Evolutionary conservation across 2,888 invertebrate species (phyloP).

Genomic region (Barypeithes pellucidus): DNA sequence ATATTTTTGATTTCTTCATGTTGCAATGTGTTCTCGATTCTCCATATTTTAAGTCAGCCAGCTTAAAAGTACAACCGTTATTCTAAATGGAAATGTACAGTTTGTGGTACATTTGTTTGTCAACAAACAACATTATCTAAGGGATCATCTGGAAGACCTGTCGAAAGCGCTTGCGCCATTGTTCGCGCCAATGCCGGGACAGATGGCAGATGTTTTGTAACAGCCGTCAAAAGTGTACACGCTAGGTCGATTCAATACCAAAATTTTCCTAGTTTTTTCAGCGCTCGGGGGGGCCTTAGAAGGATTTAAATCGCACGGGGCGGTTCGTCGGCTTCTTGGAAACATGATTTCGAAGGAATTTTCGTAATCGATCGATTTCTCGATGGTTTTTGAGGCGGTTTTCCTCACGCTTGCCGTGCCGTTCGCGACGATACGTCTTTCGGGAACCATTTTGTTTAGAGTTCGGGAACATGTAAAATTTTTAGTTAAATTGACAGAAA

Average conservation of each 20-base stretch:
- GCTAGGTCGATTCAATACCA: slow-evolving; percentile 61
- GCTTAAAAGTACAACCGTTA: too few species aligned
- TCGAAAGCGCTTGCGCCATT: slow-evolving; percentile 61
- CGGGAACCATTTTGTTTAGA: slow-evolving; percentile 70
- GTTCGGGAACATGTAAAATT: slow-evolving; percentile 66
- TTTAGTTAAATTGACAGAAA: slow-evolving; percentile 57
- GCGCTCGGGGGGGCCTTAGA: slow-evolving; percentile 55
- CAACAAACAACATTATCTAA: slow-evolving; percentile 6
- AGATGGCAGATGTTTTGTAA: slow-evolving; percentile 73
- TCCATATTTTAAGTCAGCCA: too few species aligned
- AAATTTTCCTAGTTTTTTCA: slow-evolving; percentile 61
- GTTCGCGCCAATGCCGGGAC: slow-evolving; percentile 71
- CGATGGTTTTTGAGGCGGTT: slow-evolving; percentile 60
- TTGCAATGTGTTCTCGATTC: too few species aligned
- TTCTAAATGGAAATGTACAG: slow-evolving; percentile 37
- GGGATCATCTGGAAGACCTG: slow-evolving; percentile 45
- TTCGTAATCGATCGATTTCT: slow-evolving; percentile 61
- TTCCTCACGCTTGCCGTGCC: slow-evolving; percentile 64
- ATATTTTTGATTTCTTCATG: too few species aligned
- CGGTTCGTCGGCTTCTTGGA: slow-evolving; percentile 56
- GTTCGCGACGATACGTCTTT: slow-evolving; percentile 49
- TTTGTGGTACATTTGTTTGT: slow-evolving; percentile 30
- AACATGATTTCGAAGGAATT: slow-evolving; percentile 57
- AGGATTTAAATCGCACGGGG: slow-evolving; percentile 51
- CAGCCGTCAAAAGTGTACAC: slow-evolving; percentile 64